A percentile compares a stretch with the other conserved stretches of the same genome.
Conservation (phyloP, 2,797 vertebrate species). For the Enteromius afrohamiltoni region DNA sequence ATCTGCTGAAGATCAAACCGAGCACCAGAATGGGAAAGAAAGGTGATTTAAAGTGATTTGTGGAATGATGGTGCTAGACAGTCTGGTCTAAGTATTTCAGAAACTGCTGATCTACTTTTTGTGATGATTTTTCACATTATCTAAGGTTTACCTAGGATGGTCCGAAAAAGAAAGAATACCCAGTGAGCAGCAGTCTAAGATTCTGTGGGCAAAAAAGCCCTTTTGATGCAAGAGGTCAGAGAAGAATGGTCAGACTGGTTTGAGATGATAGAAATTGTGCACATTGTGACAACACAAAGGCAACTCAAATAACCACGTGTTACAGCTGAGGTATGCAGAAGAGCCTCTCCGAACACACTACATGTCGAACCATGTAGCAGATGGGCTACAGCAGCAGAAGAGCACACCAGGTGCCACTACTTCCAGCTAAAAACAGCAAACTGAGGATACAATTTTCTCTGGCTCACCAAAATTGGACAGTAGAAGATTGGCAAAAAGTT, state of each 20-base stretch:
- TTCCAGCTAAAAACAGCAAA: neutral
- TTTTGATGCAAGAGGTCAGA: neutral
- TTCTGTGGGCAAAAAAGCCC: neutral
- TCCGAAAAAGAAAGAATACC: neutral
- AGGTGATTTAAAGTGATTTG: neutral
- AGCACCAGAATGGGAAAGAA: neutral
- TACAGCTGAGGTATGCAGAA: neutral
- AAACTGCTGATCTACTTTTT: neutral
- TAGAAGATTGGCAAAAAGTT: neutral
- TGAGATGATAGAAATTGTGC: neutral
- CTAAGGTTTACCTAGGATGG: neutral
- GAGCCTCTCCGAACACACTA: neutral
- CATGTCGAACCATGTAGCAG: neutral
- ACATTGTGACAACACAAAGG: too few relatives aligned
- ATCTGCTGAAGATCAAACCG: neutral
- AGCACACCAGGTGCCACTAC: neutral
- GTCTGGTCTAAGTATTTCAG: neutral
- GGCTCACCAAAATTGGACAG: neutral
- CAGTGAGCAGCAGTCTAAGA: neutral
- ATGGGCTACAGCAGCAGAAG: neutral
- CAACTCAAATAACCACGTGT: neutral
- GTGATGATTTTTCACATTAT: neutral
- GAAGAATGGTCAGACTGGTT: neutral
- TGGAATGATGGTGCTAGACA: neutral
- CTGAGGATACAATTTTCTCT: neutral